Percentiles rank a stretch among this genome's conserved stretches.
These are phyloP conservation scores for Patiria pectinifera DNA, from an alignment of 53 echinoderm and acorn worm species.

Conservation along the genomic window DNA sequence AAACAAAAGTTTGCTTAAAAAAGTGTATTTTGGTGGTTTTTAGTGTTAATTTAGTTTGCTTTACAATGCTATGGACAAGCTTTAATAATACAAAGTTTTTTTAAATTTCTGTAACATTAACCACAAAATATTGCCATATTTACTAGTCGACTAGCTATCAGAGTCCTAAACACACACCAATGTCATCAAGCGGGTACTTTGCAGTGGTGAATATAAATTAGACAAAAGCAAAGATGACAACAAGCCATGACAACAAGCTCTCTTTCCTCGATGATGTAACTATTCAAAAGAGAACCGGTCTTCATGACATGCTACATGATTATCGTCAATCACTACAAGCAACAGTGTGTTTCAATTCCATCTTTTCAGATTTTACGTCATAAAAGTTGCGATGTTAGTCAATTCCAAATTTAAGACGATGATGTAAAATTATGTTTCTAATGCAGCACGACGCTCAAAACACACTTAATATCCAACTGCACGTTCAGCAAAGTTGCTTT, in stretches of 20 bases:
- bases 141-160: constrained; percentile 27
- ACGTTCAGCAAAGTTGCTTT: too few relatives aligned
- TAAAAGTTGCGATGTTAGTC: background rate
- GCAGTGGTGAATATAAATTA: background rate
- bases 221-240: background rate
- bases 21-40: constrained; percentile 41
- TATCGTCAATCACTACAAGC: background rate
- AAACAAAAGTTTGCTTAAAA: constrained; percentile 29
- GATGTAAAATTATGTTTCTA: background rate
- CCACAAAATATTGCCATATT: constrained; percentile 37
- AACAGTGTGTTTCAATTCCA: background rate
- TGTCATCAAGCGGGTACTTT: background rate
- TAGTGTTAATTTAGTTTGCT: constrained; percentile 21
- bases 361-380: background rate
- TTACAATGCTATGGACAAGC: constrained; percentile 67
- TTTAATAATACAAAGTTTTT: constrained; percentile 26
- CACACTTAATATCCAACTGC: background rate
- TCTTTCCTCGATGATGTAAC: background rate
- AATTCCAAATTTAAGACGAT: background rate
- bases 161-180: constrained; percentile 5
- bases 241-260: background rate
- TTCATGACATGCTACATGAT: background rate
- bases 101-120: constrained; percentile 2
- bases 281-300: background rate
- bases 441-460: background rate